These are phyloP conservation scores for Sebastes itinus DNA, from an alignment of 2,797 vertebrate genomes.

Conservation along the genomic window DNA sequence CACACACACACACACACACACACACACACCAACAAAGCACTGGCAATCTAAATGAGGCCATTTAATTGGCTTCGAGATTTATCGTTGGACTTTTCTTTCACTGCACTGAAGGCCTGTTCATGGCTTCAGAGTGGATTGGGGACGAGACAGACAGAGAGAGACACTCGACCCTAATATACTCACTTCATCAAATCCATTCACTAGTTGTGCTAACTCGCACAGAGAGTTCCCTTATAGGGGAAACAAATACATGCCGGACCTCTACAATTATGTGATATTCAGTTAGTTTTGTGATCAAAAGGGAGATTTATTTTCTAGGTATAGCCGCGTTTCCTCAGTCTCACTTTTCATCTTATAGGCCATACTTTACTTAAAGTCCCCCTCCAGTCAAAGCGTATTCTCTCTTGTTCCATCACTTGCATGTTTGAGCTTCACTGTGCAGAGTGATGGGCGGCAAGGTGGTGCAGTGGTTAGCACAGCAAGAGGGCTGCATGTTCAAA, in stretches of 20 bases:
- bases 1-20: background rate
- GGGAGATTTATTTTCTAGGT: background rate
- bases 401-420: background rate
- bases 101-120: background rate
- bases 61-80: constrained; percentile 40
- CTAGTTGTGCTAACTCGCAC: background rate
- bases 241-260: background rate
- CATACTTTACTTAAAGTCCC: background rate
- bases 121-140: background rate
- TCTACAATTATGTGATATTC: background rate
- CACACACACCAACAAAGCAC: constrained; percentile 7
- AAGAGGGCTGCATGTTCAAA: too few species aligned
- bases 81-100: background rate
- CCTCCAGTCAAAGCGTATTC: background rate
- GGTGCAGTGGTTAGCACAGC: too few species aligned
- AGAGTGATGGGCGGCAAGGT: background rate
- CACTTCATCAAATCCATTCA: background rate
- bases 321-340: too few species aligned
- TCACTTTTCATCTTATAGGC: background rate
- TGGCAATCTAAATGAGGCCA: constrained; percentile 35
- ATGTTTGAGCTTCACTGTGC: background rate
- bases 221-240: background rate
- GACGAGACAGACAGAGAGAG: background rate
- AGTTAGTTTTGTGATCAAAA: background rate
- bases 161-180: background rate